Evolutionary conservation across 2,797 vertebrate species (phyloP), one percentile per base, ranked within the genome.

Genomic region (Mycteria americana): DNA sequence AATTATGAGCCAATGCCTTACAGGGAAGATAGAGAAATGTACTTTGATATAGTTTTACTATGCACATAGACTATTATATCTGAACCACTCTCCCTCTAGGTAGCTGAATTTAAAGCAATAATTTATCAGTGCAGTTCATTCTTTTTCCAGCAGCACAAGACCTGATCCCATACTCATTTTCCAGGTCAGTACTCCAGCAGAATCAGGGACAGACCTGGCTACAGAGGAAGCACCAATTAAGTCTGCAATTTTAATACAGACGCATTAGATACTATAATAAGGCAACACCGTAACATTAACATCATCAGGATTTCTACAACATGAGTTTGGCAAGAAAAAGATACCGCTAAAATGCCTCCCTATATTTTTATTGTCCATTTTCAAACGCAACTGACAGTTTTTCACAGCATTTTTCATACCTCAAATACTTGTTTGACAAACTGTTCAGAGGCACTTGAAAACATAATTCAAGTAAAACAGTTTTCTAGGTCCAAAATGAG

Each of bases 241-340:
- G 88, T 80, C 88, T 93, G 62, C 69, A 72, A 95, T 93, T 95
- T 95, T 93, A 96, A 74, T 65, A 89, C 84, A 97, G 89, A 17
- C 77, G 73, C 95, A 77, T 97, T 96, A 97, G 96, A 95, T 95
- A 98, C 98, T 98, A 98, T 98, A 98, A 98, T 98, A 98, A 98
- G 98, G 98, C 98, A 98, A 97, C n/a, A 90, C n/a, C 60, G 4
- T 11, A 96, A 69, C 50, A 43, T 6, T 62, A 45, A 80, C 85
- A 78, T 93, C 56, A 73, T 85, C 72, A 79, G 27, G 25, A 94
- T 54, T 92, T 92, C 54, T 95, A 78, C 41, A 82, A 54, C 7
- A 7, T 43, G 30, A 78, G 11, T 41, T 77, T 59, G 85, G 31
- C 28, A 92, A 74, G 72, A 51, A 89, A 87, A 82, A 73, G 17